Evolutionary conservation across 2,888 invertebrate genomes (phyloP).

Genomic region (Caenorhabditis angaria): DNA sequence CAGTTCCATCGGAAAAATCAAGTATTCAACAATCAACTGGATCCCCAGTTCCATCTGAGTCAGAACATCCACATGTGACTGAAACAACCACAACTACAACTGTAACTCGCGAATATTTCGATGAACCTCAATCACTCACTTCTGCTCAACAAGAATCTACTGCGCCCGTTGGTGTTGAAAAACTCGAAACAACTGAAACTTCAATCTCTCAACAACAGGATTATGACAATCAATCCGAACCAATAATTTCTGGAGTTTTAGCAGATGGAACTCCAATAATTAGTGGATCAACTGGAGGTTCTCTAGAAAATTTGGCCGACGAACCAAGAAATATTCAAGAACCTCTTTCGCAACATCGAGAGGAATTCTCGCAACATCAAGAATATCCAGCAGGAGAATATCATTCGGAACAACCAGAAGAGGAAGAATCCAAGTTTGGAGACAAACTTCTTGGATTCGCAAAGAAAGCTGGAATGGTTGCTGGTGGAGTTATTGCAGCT

Average conservation of each 20-base stretch:
- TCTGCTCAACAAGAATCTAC: neutral
- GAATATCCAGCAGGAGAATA: neutral
- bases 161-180: no score
- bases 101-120: constrained; percentile 3
- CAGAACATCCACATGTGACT: constrained; percentile 14
- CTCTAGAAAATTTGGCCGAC: no score
- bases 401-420: neutral
- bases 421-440: constrained; percentile 17
- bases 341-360: no score
- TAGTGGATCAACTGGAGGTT: no score
- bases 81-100: constrained; percentile 15
- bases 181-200: no score
- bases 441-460: constrained; percentile 47
- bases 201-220: no score
- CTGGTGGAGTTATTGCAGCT: constrained; percentile 57
- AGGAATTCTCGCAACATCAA: neutral
- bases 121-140: neutral
- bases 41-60: constrained; percentile 14
- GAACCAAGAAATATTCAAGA: neutral
- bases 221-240: no score
- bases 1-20: constrained; percentile 6
- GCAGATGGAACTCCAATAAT: no score
- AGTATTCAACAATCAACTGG: constrained; percentile 1
- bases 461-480: constrained; percentile 56
- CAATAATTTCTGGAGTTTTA: no score